Percentiles rank a stretch among this genome's conserved stretches.
These are phyloP conservation scores for Tapirus indicus DNA, from an alignment of 2,797 vertebrate species.

Conservation along the genomic window DNA sequence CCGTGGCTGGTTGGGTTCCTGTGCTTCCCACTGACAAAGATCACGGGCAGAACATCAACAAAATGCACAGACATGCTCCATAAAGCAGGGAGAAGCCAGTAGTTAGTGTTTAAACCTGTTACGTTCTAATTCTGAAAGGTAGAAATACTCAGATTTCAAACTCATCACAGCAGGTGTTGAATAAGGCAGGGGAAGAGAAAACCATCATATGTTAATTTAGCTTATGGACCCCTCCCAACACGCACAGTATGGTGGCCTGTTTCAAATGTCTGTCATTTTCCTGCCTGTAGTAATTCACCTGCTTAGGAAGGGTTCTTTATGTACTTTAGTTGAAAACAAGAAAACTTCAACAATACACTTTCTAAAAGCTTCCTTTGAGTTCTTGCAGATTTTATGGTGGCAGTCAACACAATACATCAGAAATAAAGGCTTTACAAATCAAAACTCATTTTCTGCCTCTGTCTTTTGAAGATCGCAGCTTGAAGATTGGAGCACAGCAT, in stretches of 20 bases:
- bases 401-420: slow-evolving; percentile 15
- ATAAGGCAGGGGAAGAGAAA: neutral
- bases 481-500: neutral
- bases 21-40: neutral
- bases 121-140: slow-evolving; percentile 6
- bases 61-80: neutral
- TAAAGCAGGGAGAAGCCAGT: neutral
- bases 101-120: slow-evolving; percentile 26
- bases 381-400: slow-evolving; percentile 21
- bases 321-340: slow-evolving; percentile 14
- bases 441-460: slow-evolving; percentile 70
- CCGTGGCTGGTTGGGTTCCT: neutral
- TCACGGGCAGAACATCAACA: neutral
- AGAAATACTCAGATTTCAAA: slow-evolving; percentile 51
- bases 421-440: slow-evolving; percentile 68
- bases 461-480: slow-evolving; percentile 77
- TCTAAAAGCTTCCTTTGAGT: slow-evolving; percentile 41
- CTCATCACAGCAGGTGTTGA: neutral
- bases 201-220: neutral
- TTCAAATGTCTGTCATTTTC: slow-evolving; percentile 51
- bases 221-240: neutral
- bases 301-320: slow-evolving; percentile 40
- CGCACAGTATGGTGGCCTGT: neutral
- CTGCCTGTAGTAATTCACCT: slow-evolving; percentile 21
- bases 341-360: slow-evolving; percentile 4